Evolutionary conservation across 1,140 invertebrate species (phyloP), one percentile per base, ranked within the genome.

Genomic region (Drosophila kurseongensis): DNA sequence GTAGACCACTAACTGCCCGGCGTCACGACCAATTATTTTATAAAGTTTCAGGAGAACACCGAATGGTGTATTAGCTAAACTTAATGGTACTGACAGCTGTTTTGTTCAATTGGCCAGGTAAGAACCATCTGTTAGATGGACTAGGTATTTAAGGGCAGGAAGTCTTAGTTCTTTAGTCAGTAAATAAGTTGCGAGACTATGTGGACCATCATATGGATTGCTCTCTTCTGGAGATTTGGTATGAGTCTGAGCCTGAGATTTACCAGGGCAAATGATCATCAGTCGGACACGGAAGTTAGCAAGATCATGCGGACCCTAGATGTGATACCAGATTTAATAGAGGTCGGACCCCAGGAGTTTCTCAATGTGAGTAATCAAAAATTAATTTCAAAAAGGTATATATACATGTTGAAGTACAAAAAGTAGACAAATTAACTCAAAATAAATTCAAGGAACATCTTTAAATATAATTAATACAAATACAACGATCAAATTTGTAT

Each of bases 311-410:
- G 74, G 41, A 75, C 81, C 32, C 47, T 91, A 54, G 80, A 86
- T 56, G 75, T 91, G 4, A 67, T 91, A 59, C 91, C 92, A 10
- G 92, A 92, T 78, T 62, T 92, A n/a, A 80, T 92, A 14, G 67
- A 80, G 12, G 41, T 73, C 13, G 90, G 81, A 55, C 85, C 78
- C 5, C 80, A 92, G 51, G 80, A 92, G 10, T 91, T 91, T 57
- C 76, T 92, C 8, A 91, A 91, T 60, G 91, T 92, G 38, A 71
- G 73, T 47, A 10, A 27, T 7, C 36, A 8, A 16, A 0, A 32
- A 48, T 13, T 0, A 18, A 5, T 29, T 13, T 7, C 2, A 47
- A 27, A 13, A 18, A n/a, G n/a, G n/a, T n/a, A n/a, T n/a, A n/a
- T n/a, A n/a, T n/a, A n/a, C n/a, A n/a, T n/a, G n/a, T n/a, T n/a